Evolutionary conservation across 1,140 invertebrate genomes (phyloP).

Genomic region (Matsumurasca onukii): DNA sequence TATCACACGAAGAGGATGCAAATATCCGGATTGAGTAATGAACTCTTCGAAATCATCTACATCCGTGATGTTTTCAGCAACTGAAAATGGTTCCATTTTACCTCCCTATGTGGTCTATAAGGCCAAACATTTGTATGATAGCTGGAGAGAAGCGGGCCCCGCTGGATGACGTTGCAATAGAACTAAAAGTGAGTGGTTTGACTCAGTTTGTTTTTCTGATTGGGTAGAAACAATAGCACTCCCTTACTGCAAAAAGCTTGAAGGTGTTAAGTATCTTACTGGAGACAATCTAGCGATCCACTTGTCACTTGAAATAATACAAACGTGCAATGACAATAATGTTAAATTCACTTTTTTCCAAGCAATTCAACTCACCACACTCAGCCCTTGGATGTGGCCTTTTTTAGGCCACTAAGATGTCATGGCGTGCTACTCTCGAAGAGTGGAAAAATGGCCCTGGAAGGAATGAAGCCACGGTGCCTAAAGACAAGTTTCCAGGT

Average conservation of each 20-base stretch:
- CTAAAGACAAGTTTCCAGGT: constrained; percentile 40
- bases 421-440: constrained; percentile 46
- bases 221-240: neutral
- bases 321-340: constrained; percentile 44
- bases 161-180: neutral
- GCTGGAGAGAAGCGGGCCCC: neutral
- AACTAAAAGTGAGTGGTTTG: neutral
- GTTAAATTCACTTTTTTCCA: constrained; percentile 47
- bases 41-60: neutral
- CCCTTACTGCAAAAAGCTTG: neutral
- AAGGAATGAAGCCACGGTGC: constrained; percentile 34
- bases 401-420: constrained; percentile 46
- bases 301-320: constrained; percentile 44
- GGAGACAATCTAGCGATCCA: constrained; percentile 49
- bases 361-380: constrained; percentile 48
- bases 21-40: neutral
- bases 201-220: neutral
- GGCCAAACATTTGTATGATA: neutral
- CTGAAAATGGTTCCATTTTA: neutral
- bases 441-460: constrained; percentile 40
- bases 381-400: constrained; percentile 49
- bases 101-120: constrained; percentile 7
- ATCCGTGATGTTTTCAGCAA: neutral
- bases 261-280: constrained; percentile 38
- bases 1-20: neutral